Conservation (phyloP, 2,113 vertebrate species). For the Paradisaea rubra region DNA sequence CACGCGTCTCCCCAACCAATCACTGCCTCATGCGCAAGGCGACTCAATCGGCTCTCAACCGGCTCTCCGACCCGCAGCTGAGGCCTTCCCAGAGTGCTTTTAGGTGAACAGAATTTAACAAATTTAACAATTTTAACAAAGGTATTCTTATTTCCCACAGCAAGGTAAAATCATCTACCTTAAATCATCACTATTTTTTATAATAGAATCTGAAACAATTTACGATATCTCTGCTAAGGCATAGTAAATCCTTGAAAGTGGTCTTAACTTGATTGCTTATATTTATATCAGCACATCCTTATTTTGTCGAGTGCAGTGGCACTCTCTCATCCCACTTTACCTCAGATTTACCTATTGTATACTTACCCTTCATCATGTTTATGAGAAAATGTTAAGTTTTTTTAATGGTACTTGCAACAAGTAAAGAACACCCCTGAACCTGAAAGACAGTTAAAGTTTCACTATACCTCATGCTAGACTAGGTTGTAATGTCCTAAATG, state of each 20-base stretch:
- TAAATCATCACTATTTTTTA: neutral
- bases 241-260: neutral
- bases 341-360: neutral
- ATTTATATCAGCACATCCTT: neutral
- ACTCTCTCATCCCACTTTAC: neutral
- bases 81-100: neutral
- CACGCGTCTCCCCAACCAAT: neutral
- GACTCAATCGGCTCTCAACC: neutral
- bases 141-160: neutral
- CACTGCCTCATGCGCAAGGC: rapidly evolving
- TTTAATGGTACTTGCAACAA: neutral
- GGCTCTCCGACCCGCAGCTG: neutral
- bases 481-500: neutral
- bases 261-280: neutral
- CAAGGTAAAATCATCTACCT: neutral
- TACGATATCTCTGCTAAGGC: neutral
- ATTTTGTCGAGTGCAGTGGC: neutral
- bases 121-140: neutral
- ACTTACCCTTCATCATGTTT: neutral
- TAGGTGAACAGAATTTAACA: neutral
- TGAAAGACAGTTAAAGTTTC: neutral
- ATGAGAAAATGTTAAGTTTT: neutral
- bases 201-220: neutral
- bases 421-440: neutral
- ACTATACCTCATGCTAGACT: neutral